phyloP scores from a whole-genome alignment of 2,113 vertebrate species.

The Sturnus vulgaris region DNA sequence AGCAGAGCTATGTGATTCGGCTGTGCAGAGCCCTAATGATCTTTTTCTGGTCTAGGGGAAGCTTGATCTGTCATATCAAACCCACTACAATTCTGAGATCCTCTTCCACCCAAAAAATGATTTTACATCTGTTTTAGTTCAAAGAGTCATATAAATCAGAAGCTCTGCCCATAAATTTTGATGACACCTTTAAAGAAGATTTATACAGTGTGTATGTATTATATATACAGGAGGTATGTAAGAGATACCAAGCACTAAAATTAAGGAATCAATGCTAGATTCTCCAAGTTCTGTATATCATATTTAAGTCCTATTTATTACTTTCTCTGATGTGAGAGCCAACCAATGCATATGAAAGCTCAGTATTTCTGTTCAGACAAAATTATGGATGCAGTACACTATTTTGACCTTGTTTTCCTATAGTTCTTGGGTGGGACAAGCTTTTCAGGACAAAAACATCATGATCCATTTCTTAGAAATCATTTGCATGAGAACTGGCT shows the following conservation, averaged over 20 bases:
- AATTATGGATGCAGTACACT: neutral
- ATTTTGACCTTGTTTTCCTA: neutral
- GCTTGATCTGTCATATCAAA: neutral
- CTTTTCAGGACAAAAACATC: neutral
- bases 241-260: slow-evolving; percentile 21
- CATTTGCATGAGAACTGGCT: neutral
- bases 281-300: neutral
- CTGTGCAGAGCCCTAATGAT: neutral
- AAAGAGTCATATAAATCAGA: slow-evolving; percentile 46
- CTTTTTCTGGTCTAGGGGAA: neutral
- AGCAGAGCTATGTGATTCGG: neutral
- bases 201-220: neutral
- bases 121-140: slow-evolving; percentile 55
- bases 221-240: neutral
- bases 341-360: neutral
- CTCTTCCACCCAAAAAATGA: neutral
- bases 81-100: neutral
- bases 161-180: slow-evolving; percentile 33
- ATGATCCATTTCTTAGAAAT: neutral
- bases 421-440: neutral
- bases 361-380: neutral
- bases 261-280: neutral
- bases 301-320: neutral
- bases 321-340: neutral
- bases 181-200: slow-evolving; percentile 46